Evolutionary conservation across 2,113 vertebrate species (phyloP).

Genomic region (Cygnus atratus): DNA sequence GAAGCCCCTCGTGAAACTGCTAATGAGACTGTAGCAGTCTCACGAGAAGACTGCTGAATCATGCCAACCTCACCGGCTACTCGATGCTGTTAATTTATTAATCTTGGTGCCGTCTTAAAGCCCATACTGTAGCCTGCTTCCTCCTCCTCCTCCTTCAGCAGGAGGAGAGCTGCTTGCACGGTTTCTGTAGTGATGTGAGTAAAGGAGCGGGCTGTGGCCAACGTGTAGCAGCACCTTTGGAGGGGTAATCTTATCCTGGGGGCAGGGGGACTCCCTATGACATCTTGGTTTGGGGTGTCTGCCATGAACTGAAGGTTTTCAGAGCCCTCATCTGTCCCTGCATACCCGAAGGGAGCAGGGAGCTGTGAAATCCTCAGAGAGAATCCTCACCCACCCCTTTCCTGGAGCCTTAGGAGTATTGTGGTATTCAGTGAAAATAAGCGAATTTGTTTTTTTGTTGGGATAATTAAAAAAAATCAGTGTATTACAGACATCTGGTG

Average conservation of each 20-base stretch:
- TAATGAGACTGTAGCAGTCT: rapidly evolving
- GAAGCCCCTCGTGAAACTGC: background rate
- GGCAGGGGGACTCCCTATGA: background rate
- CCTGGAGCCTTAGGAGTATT: background rate
- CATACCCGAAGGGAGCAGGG: background rate
- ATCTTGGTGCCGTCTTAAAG: background rate
- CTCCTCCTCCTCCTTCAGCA: rapidly evolving
- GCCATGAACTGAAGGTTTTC: background rate
- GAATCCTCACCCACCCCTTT: background rate
- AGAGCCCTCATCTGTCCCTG: background rate
- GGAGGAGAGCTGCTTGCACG: background rate
- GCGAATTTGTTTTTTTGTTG: background rate
- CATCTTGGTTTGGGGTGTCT: rapidly evolving
- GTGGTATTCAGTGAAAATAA: rapidly evolving
- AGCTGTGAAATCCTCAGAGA: background rate
- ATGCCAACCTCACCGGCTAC: background rate
- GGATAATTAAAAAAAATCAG: background rate
- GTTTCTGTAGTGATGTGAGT: background rate
- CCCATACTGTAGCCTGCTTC: background rate
- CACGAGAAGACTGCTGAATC: background rate
- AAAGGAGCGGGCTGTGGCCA: background rate
- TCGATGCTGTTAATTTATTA: background rate
- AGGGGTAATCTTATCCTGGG: background rate
- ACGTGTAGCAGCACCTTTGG: background rate
- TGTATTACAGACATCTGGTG: background rate